A percentile compares a stretch with the other conserved stretches of the same genome.
phyloP scores from a whole-genome alignment of 1,140 invertebrate species.

The Drosophila subpulchrella region DNA sequence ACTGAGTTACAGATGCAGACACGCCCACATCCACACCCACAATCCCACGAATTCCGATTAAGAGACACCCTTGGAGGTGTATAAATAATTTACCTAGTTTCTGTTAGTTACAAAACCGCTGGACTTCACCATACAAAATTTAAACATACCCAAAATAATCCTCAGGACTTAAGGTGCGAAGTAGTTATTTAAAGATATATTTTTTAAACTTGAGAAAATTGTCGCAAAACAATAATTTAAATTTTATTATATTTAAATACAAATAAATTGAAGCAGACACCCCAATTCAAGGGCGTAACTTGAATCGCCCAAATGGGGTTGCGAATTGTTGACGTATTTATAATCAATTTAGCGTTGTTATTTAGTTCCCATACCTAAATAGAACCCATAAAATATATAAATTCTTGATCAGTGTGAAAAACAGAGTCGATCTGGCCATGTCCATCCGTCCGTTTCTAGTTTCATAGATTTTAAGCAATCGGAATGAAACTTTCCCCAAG shows the following conservation, averaged over 20 bases:
- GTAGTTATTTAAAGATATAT: slow-evolving; percentile 44
- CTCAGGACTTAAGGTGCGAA: slow-evolving; percentile 28
- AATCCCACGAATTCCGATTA: slow-evolving; percentile 19
- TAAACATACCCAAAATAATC: slow-evolving; percentile 6
- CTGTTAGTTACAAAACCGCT: slow-evolving; percentile 43
- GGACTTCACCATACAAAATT: slow-evolving; percentile 11
- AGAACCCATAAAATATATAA: no score
- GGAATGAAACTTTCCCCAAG: no score
- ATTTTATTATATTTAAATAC: slow-evolving; percentile 19
- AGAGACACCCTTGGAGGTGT: slow-evolving; percentile 20
- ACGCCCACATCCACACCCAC: not conserved
- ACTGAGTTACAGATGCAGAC: slow-evolving; percentile 4
- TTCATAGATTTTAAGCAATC: no score
- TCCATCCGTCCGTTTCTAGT: no score
- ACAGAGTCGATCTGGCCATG: no score
- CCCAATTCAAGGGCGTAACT: slow-evolving; percentile 1
- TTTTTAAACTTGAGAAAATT: slow-evolving; percentile 42
- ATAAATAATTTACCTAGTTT: slow-evolving; percentile 25
- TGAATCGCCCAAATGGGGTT: not conserved
- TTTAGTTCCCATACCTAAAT: not conserved
- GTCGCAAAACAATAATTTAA: slow-evolving; percentile 37
- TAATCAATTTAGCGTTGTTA: not conserved
- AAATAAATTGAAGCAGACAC: slow-evolving; percentile 12
- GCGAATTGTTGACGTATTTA: slow-evolving; percentile 21
- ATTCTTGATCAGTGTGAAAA: no score